phyloP scores from a whole-genome alignment of 2,888 invertebrate genomes.

The Cryptus viduatorius region DNA sequence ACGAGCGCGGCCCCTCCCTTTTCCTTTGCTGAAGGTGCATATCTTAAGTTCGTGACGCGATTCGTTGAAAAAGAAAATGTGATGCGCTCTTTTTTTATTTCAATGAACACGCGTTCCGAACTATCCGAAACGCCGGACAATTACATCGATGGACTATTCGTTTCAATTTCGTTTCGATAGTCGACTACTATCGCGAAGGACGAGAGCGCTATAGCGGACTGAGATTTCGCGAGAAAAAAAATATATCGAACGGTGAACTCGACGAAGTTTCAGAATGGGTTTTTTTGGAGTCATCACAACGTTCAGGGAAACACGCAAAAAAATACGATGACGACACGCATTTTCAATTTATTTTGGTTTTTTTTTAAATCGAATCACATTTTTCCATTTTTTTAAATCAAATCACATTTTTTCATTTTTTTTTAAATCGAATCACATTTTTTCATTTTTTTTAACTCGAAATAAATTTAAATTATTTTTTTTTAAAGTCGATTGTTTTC shows the following conservation, averaged over 20 bases:
- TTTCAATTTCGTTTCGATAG: too few species aligned
- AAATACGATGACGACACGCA: neutral
- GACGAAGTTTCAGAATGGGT: too few species aligned
- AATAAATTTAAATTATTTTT: neutral
- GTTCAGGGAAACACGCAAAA: too few species aligned
- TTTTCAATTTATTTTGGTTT: neutral
- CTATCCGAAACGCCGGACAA: neutral
- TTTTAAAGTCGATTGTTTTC: neutral
- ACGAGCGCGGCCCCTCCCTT: slow-evolving; percentile 1
- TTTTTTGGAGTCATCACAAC: too few species aligned
- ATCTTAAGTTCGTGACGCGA: neutral
- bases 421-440: neutral
- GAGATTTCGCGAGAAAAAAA: too few species aligned
- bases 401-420: too few species aligned
- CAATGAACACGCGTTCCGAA: too few species aligned
- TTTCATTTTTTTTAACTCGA: neutral
- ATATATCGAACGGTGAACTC: too few species aligned
- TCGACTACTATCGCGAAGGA: too few species aligned
- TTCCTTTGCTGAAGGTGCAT: neutral
- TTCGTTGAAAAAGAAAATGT: neutral
- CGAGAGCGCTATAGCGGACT: too few species aligned
- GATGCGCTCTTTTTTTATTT: too few species aligned
- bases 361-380: neutral
- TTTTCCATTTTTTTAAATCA: neutral
- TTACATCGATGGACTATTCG: too few species aligned